Percentiles rank a stretch among this genome's conserved stretches.
phyloP scores from a whole-genome alignment of 2,888 invertebrate species.

The Xylocampa areola region DNA sequence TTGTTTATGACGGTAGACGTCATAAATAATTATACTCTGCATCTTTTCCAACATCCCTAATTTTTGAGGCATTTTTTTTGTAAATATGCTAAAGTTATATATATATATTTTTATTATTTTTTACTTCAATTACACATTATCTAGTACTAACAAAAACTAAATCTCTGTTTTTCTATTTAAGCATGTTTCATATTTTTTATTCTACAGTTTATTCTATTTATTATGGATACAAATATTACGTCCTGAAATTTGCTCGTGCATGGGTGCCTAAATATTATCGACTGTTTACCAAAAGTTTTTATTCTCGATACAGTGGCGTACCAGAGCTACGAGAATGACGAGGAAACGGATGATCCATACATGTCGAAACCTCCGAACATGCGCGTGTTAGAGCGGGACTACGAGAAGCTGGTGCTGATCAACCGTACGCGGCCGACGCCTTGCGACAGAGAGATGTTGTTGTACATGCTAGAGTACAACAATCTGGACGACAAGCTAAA shows the following conservation, averaged over 20 bases:
- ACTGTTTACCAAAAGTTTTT: conserved; percentile 9
- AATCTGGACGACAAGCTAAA: conserved; percentile 87
- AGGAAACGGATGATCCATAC: conserved; percentile 80
- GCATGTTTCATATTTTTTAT: conserved; percentile 39
- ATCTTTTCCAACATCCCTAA: too few species aligned
- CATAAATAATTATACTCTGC: too few species aligned
- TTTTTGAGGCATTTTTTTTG: too few species aligned
- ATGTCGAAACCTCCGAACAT: conserved; percentile 80
- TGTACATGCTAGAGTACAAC: conserved; percentile 88
- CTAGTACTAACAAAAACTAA: too few species aligned
- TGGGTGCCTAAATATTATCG: conserved; percentile 20
- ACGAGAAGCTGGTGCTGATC: conserved; percentile 91
- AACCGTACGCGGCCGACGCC: conserved; percentile 95
- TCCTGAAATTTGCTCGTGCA: conserved; percentile 44
- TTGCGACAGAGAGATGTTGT: conserved; percentile 93
- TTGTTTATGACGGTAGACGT: too few species aligned
- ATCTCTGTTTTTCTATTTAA: conserved; percentile 28
- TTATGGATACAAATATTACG: conserved; percentile 6
- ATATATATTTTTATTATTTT: neutral
- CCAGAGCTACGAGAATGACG: conserved; percentile 86
- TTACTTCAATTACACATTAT: too few species aligned
- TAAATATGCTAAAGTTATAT: neutral
- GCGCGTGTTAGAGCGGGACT: conserved; percentile 87
- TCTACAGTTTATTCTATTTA: conserved; percentile 5
- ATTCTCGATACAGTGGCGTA: conserved; percentile 73